Base-by-base conservation (phyloP, 1,140 invertebrate species). In the Diachasmimorpha longicaudata region DNA sequence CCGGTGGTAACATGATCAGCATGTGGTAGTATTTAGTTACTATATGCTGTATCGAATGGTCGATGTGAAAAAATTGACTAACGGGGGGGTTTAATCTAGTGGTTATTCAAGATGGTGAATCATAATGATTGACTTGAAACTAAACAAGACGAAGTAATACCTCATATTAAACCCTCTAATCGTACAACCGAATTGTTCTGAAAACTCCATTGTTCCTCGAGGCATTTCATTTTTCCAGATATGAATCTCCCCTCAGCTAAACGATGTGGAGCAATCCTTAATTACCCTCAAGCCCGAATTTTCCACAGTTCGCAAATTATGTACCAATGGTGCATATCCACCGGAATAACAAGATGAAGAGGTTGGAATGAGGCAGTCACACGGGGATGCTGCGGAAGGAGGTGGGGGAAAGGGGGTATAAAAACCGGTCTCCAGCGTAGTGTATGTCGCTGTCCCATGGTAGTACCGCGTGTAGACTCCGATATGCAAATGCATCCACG, bases 401-500 rank as follows among this genome's bases (percentile, higher is more conserved):
- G 72, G 44, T 10, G 37, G 42, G 69, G 63, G 39, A 37, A 44
- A 31, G 55, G 31, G 58, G 52, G 67, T 21, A 55, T 69, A 75
- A 48, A 70, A 14, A 21, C 14, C 66, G 48, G 58, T 19, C 25
- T 16, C 16, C 76, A 21, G 39, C 19, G 21, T 63, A 63, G 58
- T 55, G 48, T 63, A 63, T 63, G 58, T 63, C 58, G 58, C 58
- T 63, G 73, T 44, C 69, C 37, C 72, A 52, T 75, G 67, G 71
- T 70, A 71, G 44, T 37, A 70, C 48, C 42, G 68, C 58, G 58
- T 70, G 67, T 73, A 52, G 67, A 63, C 58, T 78, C 74, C 31
- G 79, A 79, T 82, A 84, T 86, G 85, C 82, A 85, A 86, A 87
- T 86, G 70, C 36, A 36, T 42, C 36, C 31, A 58, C 42, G 75